Conservation (phyloP, 1,140 invertebrate species). For the Asbolus verrucosus region DNA sequence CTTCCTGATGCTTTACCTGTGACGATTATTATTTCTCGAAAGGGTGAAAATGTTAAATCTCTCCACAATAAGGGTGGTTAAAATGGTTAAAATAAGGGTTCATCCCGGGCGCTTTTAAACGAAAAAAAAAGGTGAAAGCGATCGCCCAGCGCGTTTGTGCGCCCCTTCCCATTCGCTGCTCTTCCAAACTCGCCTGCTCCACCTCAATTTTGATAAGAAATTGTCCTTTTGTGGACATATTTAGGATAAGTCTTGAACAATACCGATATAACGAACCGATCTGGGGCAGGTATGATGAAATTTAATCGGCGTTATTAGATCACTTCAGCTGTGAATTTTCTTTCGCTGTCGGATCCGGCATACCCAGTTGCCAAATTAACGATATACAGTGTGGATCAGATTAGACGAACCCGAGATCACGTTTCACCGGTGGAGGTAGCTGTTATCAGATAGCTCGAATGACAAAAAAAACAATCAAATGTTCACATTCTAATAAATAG, state of each 20-base stretch:
- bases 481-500: no score
- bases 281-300: constrained; percentile 47
- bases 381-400: constrained; percentile 13
- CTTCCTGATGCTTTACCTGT: constrained; percentile 35
- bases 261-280: constrained; percentile 56
- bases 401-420: no score
- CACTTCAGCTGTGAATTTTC: constrained; percentile 44
- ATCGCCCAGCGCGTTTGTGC: constrained; percentile 15
- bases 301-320: constrained; percentile 45
- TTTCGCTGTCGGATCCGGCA: background rate
- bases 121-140: constrained; percentile 46
- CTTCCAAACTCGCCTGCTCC: constrained; percentile 27
- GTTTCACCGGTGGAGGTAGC: no score
- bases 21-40: constrained; percentile 14
- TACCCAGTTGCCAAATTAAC: constrained; percentile 21
- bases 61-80: constrained; percentile 53
- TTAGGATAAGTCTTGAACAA: constrained; percentile 57
- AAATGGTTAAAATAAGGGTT: constrained; percentile 56
- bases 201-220: constrained; percentile 57
- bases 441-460: no score
- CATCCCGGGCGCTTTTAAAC: constrained; percentile 43
- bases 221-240: constrained; percentile 60
- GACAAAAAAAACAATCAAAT: no score
- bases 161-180: background rate
- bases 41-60: constrained; percentile 51